Evolutionary conservation across 2,797 vertebrate genomes (phyloP).

Genomic region (Lepilemur septentrionalis): DNA sequence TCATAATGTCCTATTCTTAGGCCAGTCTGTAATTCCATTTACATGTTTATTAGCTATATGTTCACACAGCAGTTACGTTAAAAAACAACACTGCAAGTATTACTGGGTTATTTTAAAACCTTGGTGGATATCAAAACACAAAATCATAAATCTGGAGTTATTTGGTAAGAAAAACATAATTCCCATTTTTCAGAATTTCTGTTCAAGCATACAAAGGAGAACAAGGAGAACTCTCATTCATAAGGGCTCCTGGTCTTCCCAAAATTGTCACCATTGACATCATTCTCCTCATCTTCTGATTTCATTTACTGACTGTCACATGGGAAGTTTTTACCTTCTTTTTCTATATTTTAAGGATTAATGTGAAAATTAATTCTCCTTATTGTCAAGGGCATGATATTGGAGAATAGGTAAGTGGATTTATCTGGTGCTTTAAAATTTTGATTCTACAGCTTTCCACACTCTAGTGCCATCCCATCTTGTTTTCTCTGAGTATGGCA

Average conservation of each 20-base stretch:
- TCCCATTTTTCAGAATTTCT: not conserved
- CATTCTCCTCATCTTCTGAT: not conserved
- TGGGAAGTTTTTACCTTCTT: not conserved
- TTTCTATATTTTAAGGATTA: not conserved
- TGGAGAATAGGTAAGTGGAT: not conserved
- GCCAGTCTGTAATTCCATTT: not conserved
- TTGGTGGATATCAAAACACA: not conserved
- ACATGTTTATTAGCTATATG: not conserved
- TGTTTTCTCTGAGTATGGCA: not conserved
- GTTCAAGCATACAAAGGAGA: not conserved
- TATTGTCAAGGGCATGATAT: not conserved
- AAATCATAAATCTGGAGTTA: not conserved
- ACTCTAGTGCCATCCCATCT: not conserved
- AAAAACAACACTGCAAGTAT: conserved; percentile 5
- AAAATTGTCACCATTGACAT: not conserved
- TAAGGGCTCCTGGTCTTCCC: not conserved
- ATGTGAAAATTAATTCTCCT: not conserved
- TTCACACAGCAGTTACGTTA: not conserved
- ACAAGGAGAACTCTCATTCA: not conserved
- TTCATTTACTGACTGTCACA: not conserved
- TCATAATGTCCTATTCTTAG: not conserved
- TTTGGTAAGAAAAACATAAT: not conserved
- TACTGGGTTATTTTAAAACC: conserved; percentile 7
- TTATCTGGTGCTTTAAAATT: not conserved
- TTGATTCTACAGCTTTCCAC: not conserved